Evolutionary conservation across 2,888 invertebrate genomes (phyloP).

Genomic region (Tuberolachnus salignus): DNA sequence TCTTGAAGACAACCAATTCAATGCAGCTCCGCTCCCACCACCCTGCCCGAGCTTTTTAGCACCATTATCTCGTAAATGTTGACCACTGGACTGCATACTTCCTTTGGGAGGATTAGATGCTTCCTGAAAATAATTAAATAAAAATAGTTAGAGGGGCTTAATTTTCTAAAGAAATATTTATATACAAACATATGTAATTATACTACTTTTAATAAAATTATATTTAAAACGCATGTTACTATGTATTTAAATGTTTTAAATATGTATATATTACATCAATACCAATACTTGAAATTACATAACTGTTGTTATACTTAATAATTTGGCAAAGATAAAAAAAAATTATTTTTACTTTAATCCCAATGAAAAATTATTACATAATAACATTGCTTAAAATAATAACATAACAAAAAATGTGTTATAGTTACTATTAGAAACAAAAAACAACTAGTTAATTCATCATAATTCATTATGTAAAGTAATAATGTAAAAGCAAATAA

Average conservation of each 20-base stretch:
- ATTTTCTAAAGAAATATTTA: background rate
- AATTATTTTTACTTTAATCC: no score
- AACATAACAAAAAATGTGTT: no score
- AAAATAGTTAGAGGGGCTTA: background rate
- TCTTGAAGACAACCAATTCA: slow-evolving; percentile 42
- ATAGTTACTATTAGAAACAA: no score
- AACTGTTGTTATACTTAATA: no score
- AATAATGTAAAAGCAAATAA: no score
- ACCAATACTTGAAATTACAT: no score
- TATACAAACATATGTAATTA: background rate
- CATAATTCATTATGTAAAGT: no score
- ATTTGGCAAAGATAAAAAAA: no score
- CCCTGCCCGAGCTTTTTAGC: slow-evolving; percentile 36
- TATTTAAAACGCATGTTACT: background rate
- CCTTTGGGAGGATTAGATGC: slow-evolving; percentile 87
- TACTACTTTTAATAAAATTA: background rate
- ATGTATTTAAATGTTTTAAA: background rate
- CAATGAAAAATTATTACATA: no score
- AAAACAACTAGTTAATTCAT: no score
- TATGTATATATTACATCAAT: background rate
- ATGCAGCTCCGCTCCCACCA: slow-evolving; percentile 12
- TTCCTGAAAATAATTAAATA: slow-evolving; percentile 68
- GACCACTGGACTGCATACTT: slow-evolving; percentile 70
- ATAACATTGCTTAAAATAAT: no score
- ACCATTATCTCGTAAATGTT: slow-evolving; percentile 40